Base-by-base conservation (phyloP, 2,113 vertebrate genomes). In the Grammomys surdaster region DNA sequence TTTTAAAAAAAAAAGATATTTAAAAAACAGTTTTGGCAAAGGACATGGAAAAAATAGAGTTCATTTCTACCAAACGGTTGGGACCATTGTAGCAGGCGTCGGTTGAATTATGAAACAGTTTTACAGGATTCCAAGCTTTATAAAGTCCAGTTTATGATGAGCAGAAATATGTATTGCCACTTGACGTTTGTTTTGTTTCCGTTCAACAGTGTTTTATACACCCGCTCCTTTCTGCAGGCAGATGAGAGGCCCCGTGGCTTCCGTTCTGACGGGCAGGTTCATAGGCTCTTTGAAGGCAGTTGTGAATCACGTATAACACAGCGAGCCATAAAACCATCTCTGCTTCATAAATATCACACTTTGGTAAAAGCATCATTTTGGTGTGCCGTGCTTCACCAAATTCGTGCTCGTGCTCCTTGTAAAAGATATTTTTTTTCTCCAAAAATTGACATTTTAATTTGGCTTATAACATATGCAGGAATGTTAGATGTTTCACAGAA, bases 281-380 rank as follows among this genome's bases (percentile, higher is more conserved):
- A 72, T 26, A 92, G 51, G 46, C 88, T 86, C 58, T 95, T 89
- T 67, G 73, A 36, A 87, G 31, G 85, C n/a, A 82, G n/a, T 94
- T 78, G 63, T 87, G 36, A 93, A 88, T 88, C 93, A 84, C 91
- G 40, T 56, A 56, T 58, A 78, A 78, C 11, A 10, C 46, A 82
- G 54, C 12, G 48, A 90, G 40, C 90, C 82, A 5, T n/a, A 69
- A 73, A 86, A 91, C 70, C 28, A 87, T 77, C 67, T 91, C 82
- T 95, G 78, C 88, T 95, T 40, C 46, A 63, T 46, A 48, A 48
- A 36, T 78, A 95, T 90, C 88, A 87, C 92, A 91, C 76, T 97
- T 95, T 90, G 88, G 93, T 82, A 90, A 73, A 91, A 92, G 56
- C 63, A 81, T 46, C 89, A 46, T 87, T 89, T 93, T 75, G 36